Evolutionary conservation across 2,113 vertebrate genomes (phyloP), one percentile per base, ranked within the genome.

Genomic region (Coregonus clupeaformis): DNA sequence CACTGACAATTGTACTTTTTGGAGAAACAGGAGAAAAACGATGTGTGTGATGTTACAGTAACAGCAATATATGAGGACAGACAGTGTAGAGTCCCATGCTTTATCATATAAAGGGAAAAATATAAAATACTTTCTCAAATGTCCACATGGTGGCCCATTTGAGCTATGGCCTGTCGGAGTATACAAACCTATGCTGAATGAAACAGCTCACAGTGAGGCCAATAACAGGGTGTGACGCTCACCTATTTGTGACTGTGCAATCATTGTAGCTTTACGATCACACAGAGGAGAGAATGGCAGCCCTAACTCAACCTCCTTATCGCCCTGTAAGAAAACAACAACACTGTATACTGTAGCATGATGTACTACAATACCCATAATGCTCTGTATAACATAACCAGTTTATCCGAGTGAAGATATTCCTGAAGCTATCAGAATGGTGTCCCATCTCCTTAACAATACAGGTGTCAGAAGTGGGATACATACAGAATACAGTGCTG

Each of bases 241-340:
- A 98, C 97, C 97, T 89, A 98, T 98, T 92, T 99, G 97, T 74
- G 97, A 99, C 73, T 98, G 97, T 52, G 97, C 97, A 47, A 99
- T 96, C 94, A 99, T 95, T 0, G 97, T 99, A 57, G 97, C 95
- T 77, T 98, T 98, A 66, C 97, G 94, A 80, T 99, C 97, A 84
- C 97, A 99, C 14, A 99, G 96, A 0, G 97, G 97, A 76, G 97
- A 99, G 88, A 99, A 99, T 0, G 96, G 95, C 86, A 99, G 93
- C 32, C 97, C 96, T 63, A 99, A 90, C 71, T 95, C 94, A 76
- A 94, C 93, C 87, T 99, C 97, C 89, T 98, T 99, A 86, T 99
- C 97, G 85, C 97, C 97, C 97, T 98, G 90, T 1, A 89, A 89
- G 77, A 79, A 45, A 36, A 65, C 42, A 78, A 6, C 77, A 25